A percentile compares a stretch with the other conserved stretches of the same genome.
Conservation (phyloP, 2,113 vertebrate species). For the Baryphthengus martii region DNA sequence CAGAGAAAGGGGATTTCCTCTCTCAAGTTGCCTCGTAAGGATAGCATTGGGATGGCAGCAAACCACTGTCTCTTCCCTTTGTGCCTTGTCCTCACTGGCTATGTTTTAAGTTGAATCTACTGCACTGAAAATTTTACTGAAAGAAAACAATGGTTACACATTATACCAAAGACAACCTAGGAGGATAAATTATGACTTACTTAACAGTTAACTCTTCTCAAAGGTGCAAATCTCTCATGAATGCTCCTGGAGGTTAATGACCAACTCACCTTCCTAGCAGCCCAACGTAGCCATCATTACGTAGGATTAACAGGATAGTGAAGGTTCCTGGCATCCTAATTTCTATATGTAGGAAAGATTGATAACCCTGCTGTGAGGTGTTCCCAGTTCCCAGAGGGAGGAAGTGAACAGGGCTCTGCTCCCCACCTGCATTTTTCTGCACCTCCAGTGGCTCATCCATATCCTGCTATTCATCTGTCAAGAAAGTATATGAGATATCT, state of each 20-base stretch:
- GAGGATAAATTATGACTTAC: background rate
- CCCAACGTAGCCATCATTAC: background rate
- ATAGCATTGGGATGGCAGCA: rapidly evolving
- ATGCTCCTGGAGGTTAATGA: background rate
- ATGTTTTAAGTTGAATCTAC: background rate
- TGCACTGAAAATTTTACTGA: background rate
- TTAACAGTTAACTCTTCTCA: background rate
- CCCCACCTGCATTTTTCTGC: background rate
- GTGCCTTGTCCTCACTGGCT: background rate
- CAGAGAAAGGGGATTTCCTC: background rate
- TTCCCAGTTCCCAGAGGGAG: background rate
- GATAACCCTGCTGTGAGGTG: background rate
- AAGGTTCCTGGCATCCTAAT: background rate
- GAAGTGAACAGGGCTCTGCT: background rate
- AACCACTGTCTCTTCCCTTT: background rate
- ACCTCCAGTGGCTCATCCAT: background rate
- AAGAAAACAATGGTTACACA: background rate
- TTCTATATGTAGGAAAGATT: background rate
- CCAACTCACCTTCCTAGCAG: background rate
- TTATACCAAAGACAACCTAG: background rate
- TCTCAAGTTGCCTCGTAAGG: background rate
- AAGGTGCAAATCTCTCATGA: background rate
- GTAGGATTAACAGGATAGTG: background rate
- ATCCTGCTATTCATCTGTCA: background rate
- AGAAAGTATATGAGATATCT: background rate